Evolutionary conservation across 2,888 invertebrate species (phyloP), one percentile per base, ranked within the genome.

Genomic region (Drosophila peninsularis): DNA sequence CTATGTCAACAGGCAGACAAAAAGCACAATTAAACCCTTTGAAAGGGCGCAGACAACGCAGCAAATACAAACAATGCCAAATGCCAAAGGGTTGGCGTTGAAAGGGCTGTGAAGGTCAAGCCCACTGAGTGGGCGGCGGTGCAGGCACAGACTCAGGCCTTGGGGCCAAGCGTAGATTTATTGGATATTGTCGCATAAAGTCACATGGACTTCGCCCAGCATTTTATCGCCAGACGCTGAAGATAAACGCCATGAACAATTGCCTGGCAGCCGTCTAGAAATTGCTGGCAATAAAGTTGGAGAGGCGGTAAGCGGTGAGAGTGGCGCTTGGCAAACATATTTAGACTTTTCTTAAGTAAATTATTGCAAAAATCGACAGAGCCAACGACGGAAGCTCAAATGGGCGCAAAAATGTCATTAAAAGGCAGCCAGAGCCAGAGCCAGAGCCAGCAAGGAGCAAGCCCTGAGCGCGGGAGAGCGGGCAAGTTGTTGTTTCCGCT

Each of bases 381-480:
- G 56, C 17, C 45, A 56, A 54, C 65, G 64, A 74, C 79, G 83
- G 88, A 88, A 85, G 76, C 77, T 77, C 68, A 83, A 85, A 85
- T 85, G 85, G 83, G 85, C 87, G 74, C 85, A 85, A 87, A 86
- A 79, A 88, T 88, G 84, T 88, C 85, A 88, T 86, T 86, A 86
- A 88, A 76, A 66, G 73, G 50, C 74, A 76, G 64, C 65, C 68
- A 67, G 62, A 49, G 42, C 34, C 44, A 19, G 36, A 14, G 52
- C n/a, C 42, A 21, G 36, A 17, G 47, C 17, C 17, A 37, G 37
- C 27, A 37, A 45, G 32, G 13, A 24, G 45, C 27, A 17, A 14
- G 42, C 9, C 39, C 24, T 30, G 13, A 9, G 4, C 44, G 24
- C 63, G 62, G 62, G 61, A 70, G 82, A 54, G 74, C 64, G 85